Percentiles rank a stretch among this genome's conserved stretches.
Conservation (phyloP, 2,113 vertebrate genomes). For the Sylvicapra grimmia region DNA sequence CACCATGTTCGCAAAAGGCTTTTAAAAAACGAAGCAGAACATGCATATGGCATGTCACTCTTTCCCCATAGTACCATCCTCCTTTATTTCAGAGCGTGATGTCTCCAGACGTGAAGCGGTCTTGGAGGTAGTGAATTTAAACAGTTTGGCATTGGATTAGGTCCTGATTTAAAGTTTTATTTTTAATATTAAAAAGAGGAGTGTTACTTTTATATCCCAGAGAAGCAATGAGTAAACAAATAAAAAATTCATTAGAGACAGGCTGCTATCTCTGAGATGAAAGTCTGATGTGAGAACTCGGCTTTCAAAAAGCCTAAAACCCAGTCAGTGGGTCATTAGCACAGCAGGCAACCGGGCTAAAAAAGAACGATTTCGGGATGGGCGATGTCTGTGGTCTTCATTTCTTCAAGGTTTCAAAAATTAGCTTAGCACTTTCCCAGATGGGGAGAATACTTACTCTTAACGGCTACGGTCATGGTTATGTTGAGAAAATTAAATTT, state of each 20-base stretch:
- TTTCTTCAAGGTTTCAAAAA: conserved; percentile 72
- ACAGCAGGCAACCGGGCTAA: conserved; percentile 57
- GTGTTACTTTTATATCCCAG: conserved; percentile 75
- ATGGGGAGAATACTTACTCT: conserved; percentile 47
- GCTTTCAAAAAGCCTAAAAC: conserved; percentile 76
- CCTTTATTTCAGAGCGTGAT: conserved; percentile 3
- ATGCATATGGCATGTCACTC: neutral
- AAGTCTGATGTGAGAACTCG: conserved; percentile 75
- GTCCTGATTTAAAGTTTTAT: conserved; percentile 68
- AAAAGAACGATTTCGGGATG: conserved; percentile 52
- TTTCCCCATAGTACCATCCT: neutral
- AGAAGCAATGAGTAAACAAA: conserved; percentile 82
- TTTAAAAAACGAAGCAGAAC: neutral
- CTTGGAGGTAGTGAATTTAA: conserved; percentile 32
- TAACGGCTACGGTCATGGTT: conserved; percentile 27
- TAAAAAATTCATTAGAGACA: conserved; percentile 84
- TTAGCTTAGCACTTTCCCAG: conserved; percentile 65
- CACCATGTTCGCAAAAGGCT: neutral
- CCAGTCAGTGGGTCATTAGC: conserved; percentile 79
- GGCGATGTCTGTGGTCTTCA: conserved; percentile 65
- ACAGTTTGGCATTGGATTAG: conserved; percentile 49
- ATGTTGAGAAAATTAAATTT: conserved; percentile 63
- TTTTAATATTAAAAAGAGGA: conserved; percentile 77
- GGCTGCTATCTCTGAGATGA: conserved; percentile 76
- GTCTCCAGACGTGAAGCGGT: neutral